phyloP scores from a whole-genome alignment of 2,113 vertebrate genomes.

The Lophochroa leadbeateri region DNA sequence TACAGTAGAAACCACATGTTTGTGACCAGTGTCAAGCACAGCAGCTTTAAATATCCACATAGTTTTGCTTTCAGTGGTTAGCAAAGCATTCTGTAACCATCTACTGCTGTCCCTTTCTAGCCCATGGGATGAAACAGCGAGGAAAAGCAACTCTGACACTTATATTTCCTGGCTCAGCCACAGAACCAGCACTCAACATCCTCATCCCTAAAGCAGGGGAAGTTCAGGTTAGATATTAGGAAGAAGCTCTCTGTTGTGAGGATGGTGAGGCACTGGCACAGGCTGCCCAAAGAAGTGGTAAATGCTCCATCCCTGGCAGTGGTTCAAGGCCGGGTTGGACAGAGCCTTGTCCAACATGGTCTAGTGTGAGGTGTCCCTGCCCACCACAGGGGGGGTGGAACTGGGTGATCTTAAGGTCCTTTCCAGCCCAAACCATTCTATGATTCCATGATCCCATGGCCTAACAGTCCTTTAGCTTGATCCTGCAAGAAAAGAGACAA shows the following conservation, averaged over 20 bases:
- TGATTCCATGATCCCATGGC: not conserved
- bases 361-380: not conserved
- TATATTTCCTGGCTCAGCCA: not conserved
- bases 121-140: not conserved
- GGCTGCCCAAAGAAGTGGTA: not conserved
- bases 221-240: not conserved
- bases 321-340: not conserved
- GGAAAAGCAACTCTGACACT: not conserved
- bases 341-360: not conserved
- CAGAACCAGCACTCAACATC: not conserved
- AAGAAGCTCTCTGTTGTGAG: not conserved
- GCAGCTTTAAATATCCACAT: not conserved
- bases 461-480: not conserved
- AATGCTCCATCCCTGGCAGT: not conserved
- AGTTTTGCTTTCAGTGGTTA: not conserved
- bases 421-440: not conserved
- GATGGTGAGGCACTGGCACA: not conserved
- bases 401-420: not conserved
- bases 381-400: not conserved
- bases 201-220: not conserved
- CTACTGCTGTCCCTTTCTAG: not conserved
- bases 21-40: fast-evolving
- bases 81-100: fast-evolving
- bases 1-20: not conserved
- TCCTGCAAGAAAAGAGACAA: fast-evolving